Conservation (phyloP, 1,140 invertebrate species). For the Melanaphis sacchari region DNA sequence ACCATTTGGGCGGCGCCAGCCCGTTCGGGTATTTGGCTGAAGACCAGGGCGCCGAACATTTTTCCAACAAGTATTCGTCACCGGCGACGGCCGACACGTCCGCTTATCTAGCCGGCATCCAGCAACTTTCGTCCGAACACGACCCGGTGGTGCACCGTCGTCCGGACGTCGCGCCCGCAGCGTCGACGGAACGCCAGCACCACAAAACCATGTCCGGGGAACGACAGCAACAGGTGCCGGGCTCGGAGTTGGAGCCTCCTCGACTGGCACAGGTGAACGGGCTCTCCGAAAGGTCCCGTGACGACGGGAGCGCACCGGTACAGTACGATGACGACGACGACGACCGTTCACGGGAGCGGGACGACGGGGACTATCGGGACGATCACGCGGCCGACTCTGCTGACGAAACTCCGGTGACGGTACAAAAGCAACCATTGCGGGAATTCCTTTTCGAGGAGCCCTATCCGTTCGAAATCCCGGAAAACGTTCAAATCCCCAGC, state of each 20-base stretch:
- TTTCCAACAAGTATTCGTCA: not conserved
- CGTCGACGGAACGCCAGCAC: not conserved
- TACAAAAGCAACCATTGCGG: not conserved
- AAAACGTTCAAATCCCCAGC: not conserved
- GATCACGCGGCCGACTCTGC: not conserved
- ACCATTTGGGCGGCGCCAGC: not conserved
- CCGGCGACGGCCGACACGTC: not conserved
- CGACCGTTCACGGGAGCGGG: not conserved
- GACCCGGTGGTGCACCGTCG: not conserved
- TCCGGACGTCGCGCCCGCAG: not conserved
- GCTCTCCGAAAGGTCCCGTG: too few relatives aligned
- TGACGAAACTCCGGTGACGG: not conserved
- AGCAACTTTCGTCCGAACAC: not conserved
- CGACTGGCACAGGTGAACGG: not conserved
- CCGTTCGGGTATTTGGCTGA: not conserved
- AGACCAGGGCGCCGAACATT: not conserved
- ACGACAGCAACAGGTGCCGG: not conserved
- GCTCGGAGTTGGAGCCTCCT: not conserved
- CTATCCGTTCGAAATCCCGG: constrained; percentile 28
- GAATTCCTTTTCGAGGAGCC: constrained; percentile 20
- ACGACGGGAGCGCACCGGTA: not conserved
- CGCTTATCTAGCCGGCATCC: not conserved
- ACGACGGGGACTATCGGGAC: not conserved
- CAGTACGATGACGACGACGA: not conserved
- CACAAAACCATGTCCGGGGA: not conserved